These are phyloP conservation scores for Vanessa cardui DNA, from an alignment of 2,888 invertebrate species.

Conservation along the genomic window DNA sequence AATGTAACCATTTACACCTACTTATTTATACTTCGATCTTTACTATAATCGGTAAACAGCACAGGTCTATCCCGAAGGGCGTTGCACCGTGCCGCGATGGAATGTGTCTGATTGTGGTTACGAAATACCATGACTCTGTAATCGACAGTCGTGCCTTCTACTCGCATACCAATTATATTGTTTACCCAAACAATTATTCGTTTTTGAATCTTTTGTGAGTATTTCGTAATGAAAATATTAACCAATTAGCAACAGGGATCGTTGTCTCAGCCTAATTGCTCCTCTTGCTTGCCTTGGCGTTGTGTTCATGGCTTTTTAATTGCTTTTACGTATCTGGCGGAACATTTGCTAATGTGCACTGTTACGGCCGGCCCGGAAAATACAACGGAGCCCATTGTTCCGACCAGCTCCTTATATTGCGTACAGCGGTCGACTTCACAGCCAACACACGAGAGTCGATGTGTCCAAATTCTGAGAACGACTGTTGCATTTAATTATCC, in stretches of 20 bases:
- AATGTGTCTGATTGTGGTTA: constrained; percentile 78
- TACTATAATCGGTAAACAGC: constrained; percentile 57
- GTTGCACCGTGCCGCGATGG: constrained; percentile 71
- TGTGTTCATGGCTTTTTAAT: constrained; percentile 74
- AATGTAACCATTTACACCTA: constrained; percentile 20
- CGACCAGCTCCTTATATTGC: constrained; percentile 71
- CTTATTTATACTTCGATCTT: constrained; percentile 36
- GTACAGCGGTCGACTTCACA: constrained; percentile 74
- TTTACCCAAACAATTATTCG: constrained; percentile 13
- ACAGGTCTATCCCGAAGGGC: constrained; percentile 69
- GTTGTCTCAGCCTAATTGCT: constrained; percentile 29
- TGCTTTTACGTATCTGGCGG: constrained; percentile 66
- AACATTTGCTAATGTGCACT: constrained; percentile 72
- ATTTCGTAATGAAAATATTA: constrained; percentile 12
- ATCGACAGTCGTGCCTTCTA: constrained; percentile 55
- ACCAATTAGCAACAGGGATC: constrained; percentile 16
- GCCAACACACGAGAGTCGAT: constrained; percentile 51
- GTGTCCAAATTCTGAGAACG: constrained; percentile 75
- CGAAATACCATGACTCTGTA: constrained; percentile 74
- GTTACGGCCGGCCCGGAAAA: constrained; percentile 67
- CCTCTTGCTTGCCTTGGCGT: constrained; percentile 26
- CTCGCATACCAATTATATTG: constrained; percentile 57
- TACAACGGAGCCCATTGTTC: constrained; percentile 72
- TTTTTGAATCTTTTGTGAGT: constrained; percentile 8
- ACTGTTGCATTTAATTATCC: constrained; percentile 68